These are phyloP conservation scores for Epinephelus cyanopodus DNA, from an alignment of 2,113 vertebrate genomes.

Conservation along the genomic window DNA sequence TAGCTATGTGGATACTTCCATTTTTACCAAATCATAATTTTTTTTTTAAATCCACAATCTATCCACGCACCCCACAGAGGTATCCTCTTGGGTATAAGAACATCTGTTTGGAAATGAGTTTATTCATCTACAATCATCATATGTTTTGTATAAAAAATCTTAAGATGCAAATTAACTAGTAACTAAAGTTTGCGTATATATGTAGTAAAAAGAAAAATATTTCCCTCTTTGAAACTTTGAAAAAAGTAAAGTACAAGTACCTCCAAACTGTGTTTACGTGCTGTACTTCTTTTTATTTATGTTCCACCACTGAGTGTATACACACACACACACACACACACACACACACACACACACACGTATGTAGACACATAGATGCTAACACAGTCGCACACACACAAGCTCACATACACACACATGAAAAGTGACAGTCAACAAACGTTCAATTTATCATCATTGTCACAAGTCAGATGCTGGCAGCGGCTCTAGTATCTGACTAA, in stretches of 20 bases:
- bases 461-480: slow-evolving; percentile 80
- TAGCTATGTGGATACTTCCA: no score
- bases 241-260: not conserved
- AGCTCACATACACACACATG: slow-evolving; percentile 32
- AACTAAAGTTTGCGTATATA: not conserved
- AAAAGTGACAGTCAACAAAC: slow-evolving; percentile 76
- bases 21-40: no score
- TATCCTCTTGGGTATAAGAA: not conserved
- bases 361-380: slow-evolving; percentile 8
- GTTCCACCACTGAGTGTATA: not conserved
- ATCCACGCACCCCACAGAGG: no score
- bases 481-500: slow-evolving; percentile 77
- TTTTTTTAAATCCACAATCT: not conserved
- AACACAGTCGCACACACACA: slow-evolving; percentile 5
- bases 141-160: not conserved
- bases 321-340: slow-evolving; percentile 7
- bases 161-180: not conserved
- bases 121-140: not conserved
- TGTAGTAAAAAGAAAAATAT: not conserved
- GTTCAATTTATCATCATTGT: slow-evolving; percentile 82
- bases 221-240: not conserved
- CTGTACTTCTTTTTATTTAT: not conserved
- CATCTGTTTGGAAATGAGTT: not conserved
- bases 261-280: not conserved
- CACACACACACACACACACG: slow-evolving; percentile 21